Evolutionary conservation across 2,113 vertebrate species (phyloP), one percentile per base, ranked within the genome.

Genomic region (Hippoglossus stenolepis): DNA sequence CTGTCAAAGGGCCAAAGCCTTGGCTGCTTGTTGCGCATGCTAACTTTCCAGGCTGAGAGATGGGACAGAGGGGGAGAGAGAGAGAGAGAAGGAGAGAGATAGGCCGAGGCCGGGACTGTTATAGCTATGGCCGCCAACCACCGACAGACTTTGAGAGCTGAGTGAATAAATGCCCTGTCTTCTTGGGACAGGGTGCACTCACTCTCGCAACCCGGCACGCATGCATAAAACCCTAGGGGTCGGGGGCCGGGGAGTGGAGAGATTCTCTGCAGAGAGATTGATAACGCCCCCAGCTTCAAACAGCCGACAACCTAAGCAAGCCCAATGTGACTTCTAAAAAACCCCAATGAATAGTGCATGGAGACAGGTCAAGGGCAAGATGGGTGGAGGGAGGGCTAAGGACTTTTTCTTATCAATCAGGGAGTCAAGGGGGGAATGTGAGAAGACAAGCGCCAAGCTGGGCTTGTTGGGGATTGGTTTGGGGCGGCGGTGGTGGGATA

Each of bases 121-220:
- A 72, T 67, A 87, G 83, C 74, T 80, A 77, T 86, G 88, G 85
- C 89, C 88, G 89, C 86, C 85, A 89, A 84, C 82, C 77, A 82
- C 72, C 49, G 82, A 86, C 77, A 85, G 85, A 93, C 88, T 90
- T 84, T 79, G 82, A 87, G 82, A 89, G 89, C 89, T 85, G 90
- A 91, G 92, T 93, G 90, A 93, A 93, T 92, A 93, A 93, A 91
- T 93, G 89, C 85, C 92, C 91, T 92, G 92, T 93, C 91, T 91
- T 61, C 84, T 87, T 72, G 89, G 90, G 87, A 90, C 90, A 87
- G 90, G 87, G 88, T 90, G 90, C 90, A 93, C 88, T 93, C 91
- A 93, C 92, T 93, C 92, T 92, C 77, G 49, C 79, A 90, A 91
- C 89, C 87, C 80, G 47, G 85, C 84, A 87, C 84, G 87, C 90